Evolutionary conservation across 2,797 vertebrate genomes (phyloP).

Genomic region (Ctenochaetus hawaiiensis): DNA sequence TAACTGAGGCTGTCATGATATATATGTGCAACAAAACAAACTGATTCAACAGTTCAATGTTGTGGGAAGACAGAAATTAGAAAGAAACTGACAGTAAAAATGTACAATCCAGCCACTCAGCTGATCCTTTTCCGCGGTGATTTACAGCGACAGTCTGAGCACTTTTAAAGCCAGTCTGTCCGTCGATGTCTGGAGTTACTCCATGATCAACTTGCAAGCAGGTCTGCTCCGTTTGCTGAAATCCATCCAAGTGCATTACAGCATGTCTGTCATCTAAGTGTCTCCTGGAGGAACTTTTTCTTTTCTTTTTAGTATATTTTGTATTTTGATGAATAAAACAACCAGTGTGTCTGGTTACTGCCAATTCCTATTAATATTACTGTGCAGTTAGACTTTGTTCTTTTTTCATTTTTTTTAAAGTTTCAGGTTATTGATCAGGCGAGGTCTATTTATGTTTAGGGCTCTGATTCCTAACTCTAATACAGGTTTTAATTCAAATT

Average conservation of each 20-base stretch:
- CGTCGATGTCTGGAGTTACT: conserved; percentile 13
- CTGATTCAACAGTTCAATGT: conserved; percentile 3
- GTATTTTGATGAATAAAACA: conserved; percentile 50
- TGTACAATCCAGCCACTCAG: neutral
- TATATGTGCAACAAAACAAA: neutral
- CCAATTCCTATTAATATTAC: conserved; percentile 42
- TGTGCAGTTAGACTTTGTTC: neutral
- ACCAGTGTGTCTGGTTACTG: conserved; percentile 54
- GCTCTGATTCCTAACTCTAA: conserved; percentile 45
- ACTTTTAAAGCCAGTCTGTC: conserved; percentile 5
- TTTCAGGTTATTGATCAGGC: conserved; percentile 28
- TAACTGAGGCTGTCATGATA: neutral
- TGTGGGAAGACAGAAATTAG: neutral
- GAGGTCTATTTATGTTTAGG: conserved; percentile 7
- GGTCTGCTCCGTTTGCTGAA: conserved; percentile 18
- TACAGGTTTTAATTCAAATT: conserved; percentile 45
- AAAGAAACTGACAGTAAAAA: neutral
- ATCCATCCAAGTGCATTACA: conserved; percentile 66
- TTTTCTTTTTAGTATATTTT: conserved; percentile 46
- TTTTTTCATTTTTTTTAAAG: neutral
- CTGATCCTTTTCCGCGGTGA: conserved; percentile 10
- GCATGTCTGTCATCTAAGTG: conserved; percentile 37
- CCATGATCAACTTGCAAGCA: conserved; percentile 16
- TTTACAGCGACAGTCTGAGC: neutral
- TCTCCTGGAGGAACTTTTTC: conserved; percentile 44